A percentile compares a stretch with the other conserved stretches of the same genome.
Evolutionary conservation across 2,113 vertebrate genomes (phyloP).

Genomic region (Carassius carassius): DNA sequence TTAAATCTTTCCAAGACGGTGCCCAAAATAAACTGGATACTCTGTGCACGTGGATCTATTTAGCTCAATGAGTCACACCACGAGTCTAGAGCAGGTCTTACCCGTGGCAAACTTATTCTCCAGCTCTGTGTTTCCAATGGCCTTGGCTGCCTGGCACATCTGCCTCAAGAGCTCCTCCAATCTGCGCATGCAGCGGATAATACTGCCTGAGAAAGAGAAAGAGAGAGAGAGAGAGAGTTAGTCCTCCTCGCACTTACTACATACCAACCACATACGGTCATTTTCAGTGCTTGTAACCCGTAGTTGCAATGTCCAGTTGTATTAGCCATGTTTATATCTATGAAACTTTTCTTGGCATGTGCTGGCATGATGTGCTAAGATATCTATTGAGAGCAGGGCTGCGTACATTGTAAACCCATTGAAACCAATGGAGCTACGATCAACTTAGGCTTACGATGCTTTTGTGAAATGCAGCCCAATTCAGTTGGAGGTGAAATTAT

Average conservation of each 20-base stretch:
- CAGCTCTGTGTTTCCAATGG: slow-evolving; percentile 96
- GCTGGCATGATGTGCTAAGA: neutral
- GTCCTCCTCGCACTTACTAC: neutral
- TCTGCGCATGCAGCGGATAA: slow-evolving; percentile 96
- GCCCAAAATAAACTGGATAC: neutral
- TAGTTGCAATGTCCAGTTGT: neutral
- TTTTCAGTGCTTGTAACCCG: neutral
- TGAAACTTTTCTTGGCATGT: slow-evolving; percentile 14
- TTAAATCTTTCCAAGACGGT: neutral
- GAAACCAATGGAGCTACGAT: too few relatives aligned
- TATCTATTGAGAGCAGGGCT: neutral
- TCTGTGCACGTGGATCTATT: neutral
- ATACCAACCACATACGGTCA: slow-evolving; percentile 40
- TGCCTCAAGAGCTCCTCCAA: slow-evolving; percentile 93
- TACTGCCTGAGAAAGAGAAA: slow-evolving; percentile 83
- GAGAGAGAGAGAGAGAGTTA: neutral
- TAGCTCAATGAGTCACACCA: neutral
- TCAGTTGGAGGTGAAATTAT: neutral
- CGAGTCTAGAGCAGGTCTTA: slow-evolving; percentile 59
- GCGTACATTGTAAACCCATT: too few relatives aligned
- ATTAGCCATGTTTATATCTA: neutral
- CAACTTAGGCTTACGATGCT: too few relatives aligned
- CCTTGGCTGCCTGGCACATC: slow-evolving; percentile 98
- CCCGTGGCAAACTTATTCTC: slow-evolving; percentile 98
- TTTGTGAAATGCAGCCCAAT: neutral